These are phyloP conservation scores for Acanthurus leucopareius DNA, from an alignment of 2,797 vertebrate species.

Conservation along the genomic window DNA sequence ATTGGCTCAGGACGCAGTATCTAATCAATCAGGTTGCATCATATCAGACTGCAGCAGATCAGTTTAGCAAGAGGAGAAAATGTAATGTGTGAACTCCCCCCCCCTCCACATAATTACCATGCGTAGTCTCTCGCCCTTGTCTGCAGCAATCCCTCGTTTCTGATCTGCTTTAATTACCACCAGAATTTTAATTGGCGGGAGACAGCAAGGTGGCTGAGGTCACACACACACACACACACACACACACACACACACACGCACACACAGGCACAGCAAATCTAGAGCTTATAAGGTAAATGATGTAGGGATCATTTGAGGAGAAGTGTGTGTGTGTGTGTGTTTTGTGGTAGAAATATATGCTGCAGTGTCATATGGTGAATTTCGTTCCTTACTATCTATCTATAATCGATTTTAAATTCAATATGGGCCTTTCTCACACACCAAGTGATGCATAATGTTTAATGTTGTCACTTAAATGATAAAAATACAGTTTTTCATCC, in stretches of 20 bases:
- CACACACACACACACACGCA: slow-evolving; percentile 17
- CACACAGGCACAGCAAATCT: slow-evolving; percentile 11
- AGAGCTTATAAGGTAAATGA: slow-evolving; percentile 43
- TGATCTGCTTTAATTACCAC: slow-evolving; percentile 86
- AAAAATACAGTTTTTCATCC: too few relatives aligned
- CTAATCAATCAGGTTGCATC: slow-evolving; percentile 9
- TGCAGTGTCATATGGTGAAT: slow-evolving; percentile 17
- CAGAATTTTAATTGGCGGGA: slow-evolving; percentile 86
- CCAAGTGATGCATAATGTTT: neutral
- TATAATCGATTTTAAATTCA: slow-evolving; percentile 1
- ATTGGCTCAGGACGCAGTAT: neutral
- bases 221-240: slow-evolving; percentile 57
- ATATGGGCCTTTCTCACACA: neutral
- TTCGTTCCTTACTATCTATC: slow-evolving; percentile 5
- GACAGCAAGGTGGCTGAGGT: slow-evolving; percentile 83
- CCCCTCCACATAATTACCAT: slow-evolving; percentile 78
- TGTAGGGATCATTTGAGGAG: slow-evolving; percentile 54
- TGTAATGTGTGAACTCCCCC: slow-evolving; percentile 20
- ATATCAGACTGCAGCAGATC: slow-evolving; percentile 49
- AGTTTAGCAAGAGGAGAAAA: slow-evolving; percentile 10
- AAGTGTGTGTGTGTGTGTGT: slow-evolving; percentile 20
- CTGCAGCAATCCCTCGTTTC: slow-evolving; percentile 81
- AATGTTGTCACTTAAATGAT: too few relatives aligned
- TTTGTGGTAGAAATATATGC: neutral
- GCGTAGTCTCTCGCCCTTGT: slow-evolving; percentile 79